Evolutionary conservation across 1,140 invertebrate species (phyloP), one percentile per base, ranked within the genome.

Genomic region (Heliconius hewitsoni): DNA sequence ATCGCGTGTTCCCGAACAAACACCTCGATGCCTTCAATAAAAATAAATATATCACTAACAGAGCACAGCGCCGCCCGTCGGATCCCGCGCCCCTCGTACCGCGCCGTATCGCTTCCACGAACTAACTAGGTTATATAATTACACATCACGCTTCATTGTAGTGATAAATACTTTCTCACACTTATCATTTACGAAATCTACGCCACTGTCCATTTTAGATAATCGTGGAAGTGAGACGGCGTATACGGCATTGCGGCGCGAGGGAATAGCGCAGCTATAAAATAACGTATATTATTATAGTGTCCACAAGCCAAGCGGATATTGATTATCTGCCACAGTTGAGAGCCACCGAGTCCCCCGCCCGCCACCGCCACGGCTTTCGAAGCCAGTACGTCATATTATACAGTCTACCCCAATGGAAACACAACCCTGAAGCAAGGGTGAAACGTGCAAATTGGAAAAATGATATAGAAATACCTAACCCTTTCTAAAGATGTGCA

Each of bases 311-410:
- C 93, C 93, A 93, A 94, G 94, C 94, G 94, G 94, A 95, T 95
- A 95, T 95, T 95, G 94, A 95, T 95, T 95, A 95, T 95, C 94
- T 95, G 93, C 94, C 93, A 94, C 90, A 93, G 93, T 93, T 93
- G 93, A 94, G 92, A 94, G 92, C 91, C 91, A 89, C 88, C 87
- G 88, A 90, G 83, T 83, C 85, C 90, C 91, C 87, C 89, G 81
- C 88, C 80, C 82, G 81, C 87, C 80, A 81, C 81, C 82, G 77
- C 73, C 73, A 39, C 60, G 74, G 73, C 52, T 71, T 79, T 71
- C 55, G 73, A 79, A 78, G 70, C 74, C 79, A 80, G 83, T 78
- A 85, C 86, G 89, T 85, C 86, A 83, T 87, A 93, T 85, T 86
- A 82, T 85, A 73, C 77, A 13, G 66, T 34, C 23, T 81, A 78